Base-by-base conservation (phyloP, 2,888 invertebrate species). In the Eulithis testata region DNA sequence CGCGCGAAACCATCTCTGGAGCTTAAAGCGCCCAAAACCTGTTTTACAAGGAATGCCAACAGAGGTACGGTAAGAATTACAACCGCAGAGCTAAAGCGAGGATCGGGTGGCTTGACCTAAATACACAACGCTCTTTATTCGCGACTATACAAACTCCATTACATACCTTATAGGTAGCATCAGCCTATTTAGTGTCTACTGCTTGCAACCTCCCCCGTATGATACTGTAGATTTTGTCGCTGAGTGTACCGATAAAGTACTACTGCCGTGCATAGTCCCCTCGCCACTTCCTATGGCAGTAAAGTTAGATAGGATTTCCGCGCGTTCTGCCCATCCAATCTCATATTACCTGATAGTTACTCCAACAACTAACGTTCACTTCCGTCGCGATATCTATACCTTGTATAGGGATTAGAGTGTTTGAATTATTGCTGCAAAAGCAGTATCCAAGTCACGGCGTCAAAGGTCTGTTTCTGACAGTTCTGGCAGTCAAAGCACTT, bases 81-180 rank as follows among this genome's bases (percentile, higher is more conserved):
- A 44, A 44, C 44, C 44, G 44, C 44, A 44, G 44, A 44, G 44
- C 44, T 44, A n/a, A 44, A 44, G 44, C 44, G n/a, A 44, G 44
- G 44, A 44, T 44, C n/a, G 4, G 44, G 44, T n/a, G 44, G 44
- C n/a, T 44, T 44, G n/a, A 44, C 36, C 51, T 36, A 44, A n/a
- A n/a, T n/a, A 44, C n/a, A 44, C 11, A 44, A 44, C 44, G n/a
- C 44, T 44, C n/a, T n/a, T 44, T 44, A 44, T 44, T 44, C 44
- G n/a, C n/a, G n/a, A n/a, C n/a, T 44, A 44, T n/a, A 44, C 44
- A 11, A n/a, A 3, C 44, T n/a, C 44, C 8, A 40, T 40, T 40
- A 40, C 40, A 40, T 40, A 40, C 9, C 8, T 7, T 40, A 40
- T 9, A 40, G 40, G 40, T 8, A 40, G 8, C 40, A 40, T 40